A percentile compares a stretch with the other conserved stretches of the same genome.
Conservation (phyloP, 2,113 vertebrate genomes). For the Corythoichthys intestinalis region DNA sequence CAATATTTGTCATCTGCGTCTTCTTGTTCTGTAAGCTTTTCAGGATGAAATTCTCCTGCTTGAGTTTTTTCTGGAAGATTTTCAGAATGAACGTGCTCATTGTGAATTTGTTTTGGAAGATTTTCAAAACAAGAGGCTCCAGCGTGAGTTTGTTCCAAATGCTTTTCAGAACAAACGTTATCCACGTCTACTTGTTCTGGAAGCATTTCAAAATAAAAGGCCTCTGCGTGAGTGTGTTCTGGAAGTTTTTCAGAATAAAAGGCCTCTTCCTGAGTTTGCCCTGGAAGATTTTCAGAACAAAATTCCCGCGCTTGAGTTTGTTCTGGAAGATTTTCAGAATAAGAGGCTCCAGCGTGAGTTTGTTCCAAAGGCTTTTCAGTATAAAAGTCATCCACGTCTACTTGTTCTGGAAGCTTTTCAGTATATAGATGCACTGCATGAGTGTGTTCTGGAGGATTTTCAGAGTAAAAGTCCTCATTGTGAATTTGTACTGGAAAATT, state of each 20-base stretch:
- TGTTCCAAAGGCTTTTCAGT: slow-evolving; percentile 8
- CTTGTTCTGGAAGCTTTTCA: neutral
- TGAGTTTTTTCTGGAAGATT: too few relatives aligned
- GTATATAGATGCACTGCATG: too few relatives aligned
- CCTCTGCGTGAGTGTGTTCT: neutral
- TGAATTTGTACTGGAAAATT: neutral
- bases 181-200: neutral
- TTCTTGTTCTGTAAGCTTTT: too few relatives aligned
- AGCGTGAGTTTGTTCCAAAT: neutral
- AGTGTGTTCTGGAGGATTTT: too few relatives aligned
- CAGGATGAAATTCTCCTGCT: too few relatives aligned
- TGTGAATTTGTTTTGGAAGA: neutral
- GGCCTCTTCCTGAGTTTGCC: neutral
- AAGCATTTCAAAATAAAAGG: neutral
- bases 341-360: too few relatives aligned
- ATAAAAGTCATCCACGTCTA: neutral
- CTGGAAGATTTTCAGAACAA: neutral
- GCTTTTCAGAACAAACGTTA: neutral
- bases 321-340: neutral
- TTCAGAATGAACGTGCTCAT: too few relatives aligned
- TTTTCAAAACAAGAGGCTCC: neutral
- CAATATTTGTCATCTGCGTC: too few relatives aligned
- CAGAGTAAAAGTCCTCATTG: neutral
- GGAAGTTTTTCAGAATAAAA: neutral
- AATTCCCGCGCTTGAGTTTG: neutral